Percentiles rank a stretch among this genome's conserved stretches.
phyloP scores from a whole-genome alignment of 1,140 invertebrate species.

The Macrosteles quadrilineatus region DNA sequence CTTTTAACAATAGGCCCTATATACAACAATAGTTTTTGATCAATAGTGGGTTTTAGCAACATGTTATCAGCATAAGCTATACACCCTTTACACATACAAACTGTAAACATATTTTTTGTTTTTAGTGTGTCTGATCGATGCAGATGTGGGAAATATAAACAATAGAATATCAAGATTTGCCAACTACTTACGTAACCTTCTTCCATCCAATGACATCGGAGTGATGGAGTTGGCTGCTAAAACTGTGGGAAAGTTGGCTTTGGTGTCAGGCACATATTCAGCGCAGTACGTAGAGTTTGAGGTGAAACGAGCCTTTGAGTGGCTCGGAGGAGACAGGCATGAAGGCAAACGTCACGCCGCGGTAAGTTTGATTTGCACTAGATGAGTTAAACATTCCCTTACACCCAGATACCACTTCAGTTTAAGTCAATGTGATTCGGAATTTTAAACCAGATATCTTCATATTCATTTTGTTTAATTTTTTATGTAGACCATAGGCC shows the following conservation, averaged over 20 bases:
- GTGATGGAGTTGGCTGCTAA: constrained; percentile 97
- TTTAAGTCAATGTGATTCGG: background rate
- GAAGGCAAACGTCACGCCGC: constrained; percentile 90
- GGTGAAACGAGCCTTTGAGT: constrained; percentile 92
- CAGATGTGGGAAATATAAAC: constrained; percentile 89
- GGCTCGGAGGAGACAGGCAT: constrained; percentile 84
- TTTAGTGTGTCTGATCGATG: constrained; percentile 84
- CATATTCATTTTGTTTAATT: background rate
- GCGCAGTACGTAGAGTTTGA: constrained; percentile 97
- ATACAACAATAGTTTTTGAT: too few species aligned
- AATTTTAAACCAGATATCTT: background rate
- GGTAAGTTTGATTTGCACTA: constrained; percentile 60
- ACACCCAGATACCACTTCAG: background rate
- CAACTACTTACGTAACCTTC: constrained; percentile 86
- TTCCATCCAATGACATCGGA: constrained; percentile 86
- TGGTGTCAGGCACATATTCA: constrained; percentile 89
- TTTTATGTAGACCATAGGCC: too few species aligned
- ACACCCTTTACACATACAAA: too few species aligned
- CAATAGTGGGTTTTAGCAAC: too few species aligned
- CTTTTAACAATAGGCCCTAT: too few species aligned
- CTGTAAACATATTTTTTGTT: too few species aligned
- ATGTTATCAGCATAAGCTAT: too few species aligned
- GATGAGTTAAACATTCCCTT: too few species aligned
- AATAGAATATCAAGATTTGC: constrained; percentile 89
- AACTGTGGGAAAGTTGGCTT: constrained; percentile 87